Evolutionary conservation across 2,113 vertebrate genomes (phyloP), one percentile per base, ranked within the genome.

Genomic region (Alligator mississippiensis): DNA sequence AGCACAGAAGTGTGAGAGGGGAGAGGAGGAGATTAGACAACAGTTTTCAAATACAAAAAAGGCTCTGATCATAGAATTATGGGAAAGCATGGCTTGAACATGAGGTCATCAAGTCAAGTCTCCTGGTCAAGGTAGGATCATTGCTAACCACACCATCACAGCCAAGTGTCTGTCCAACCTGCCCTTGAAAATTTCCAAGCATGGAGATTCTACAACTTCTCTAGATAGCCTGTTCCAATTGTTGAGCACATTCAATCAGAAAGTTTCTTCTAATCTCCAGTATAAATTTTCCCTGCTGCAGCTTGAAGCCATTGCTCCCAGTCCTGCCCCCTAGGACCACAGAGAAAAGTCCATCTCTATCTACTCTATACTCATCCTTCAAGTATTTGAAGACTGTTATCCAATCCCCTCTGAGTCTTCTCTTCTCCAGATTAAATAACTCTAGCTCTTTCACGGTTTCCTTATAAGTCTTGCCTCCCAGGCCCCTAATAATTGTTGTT

Each of bases 201-300:
- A 7, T 38, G 18, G 55, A 60, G 34, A 76, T 8, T 77, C 28
- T 61, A 90, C 3, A 77, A 3, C 24, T 38, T 76, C 11, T 10
- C 5, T 0, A 0, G 16, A 13, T 6, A 63, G 58, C 19, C 5
- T 62, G 7, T 61, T n/a, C 38, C 47, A 38, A 24, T 6, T n/a
- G 54, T n/a, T 74, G 10, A 4, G 38, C 14, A 27, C 6, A 14
- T 11, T 62, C 11, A 64, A 47, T 47, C 25, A 80, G n/a, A 3
- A 6, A 66, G 11, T 22, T 64, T 3, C 19, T 57, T 11, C 13
- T 24, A 55, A 34, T 47, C 47, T 47, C 57, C 25, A 54, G 28
- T 30, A 25, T 9, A 58, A 47, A 7, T 47, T 64, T 74, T 64
- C 11, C 21, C 64, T 47, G 47, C 11, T 18, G 3, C 1, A 38